Conservation (phyloP, 2,797 vertebrate species). For the Australoheros facetus region DNA sequence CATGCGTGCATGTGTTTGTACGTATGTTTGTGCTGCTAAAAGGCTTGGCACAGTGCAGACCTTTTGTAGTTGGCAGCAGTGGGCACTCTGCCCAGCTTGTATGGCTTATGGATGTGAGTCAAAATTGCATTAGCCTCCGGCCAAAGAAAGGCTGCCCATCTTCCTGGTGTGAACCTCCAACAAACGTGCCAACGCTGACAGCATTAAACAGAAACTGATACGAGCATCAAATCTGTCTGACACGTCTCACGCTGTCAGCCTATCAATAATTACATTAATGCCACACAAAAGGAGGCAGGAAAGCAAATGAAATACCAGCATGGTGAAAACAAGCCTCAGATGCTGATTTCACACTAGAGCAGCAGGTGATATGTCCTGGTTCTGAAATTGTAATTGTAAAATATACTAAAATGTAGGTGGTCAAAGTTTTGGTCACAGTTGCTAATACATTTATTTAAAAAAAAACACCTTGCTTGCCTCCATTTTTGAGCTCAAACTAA, state of each 20-base stretch:
- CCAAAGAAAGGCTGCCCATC: slow-evolving; percentile 53
- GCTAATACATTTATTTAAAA: background rate
- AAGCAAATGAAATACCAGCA: slow-evolving; percentile 46
- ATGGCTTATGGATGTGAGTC: slow-evolving; percentile 62
- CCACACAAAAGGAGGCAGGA: slow-evolving; percentile 33
- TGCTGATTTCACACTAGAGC: slow-evolving; percentile 41
- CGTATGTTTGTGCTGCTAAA: slow-evolving; percentile 53
- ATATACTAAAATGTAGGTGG: slow-evolving; percentile 27
- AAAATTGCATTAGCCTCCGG: slow-evolving; percentile 58
- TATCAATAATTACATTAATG: slow-evolving; percentile 49
- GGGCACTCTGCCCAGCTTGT: slow-evolving; percentile 59
- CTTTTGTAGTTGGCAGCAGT: slow-evolving; percentile 62
- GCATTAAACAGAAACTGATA: slow-evolving; percentile 49
- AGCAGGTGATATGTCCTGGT: slow-evolving; percentile 35
- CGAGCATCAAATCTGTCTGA: slow-evolving; percentile 40
- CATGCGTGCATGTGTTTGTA: slow-evolving; percentile 21
- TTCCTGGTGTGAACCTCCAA: slow-evolving; percentile 59
- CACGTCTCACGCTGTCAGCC: slow-evolving; percentile 53
- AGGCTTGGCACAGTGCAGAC: slow-evolving; percentile 57
- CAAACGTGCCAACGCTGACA: slow-evolving; percentile 44
- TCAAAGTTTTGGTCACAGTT: slow-evolving; percentile 37
- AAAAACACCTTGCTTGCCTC: accelerated
- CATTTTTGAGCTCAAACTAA: slow-evolving; percentile 18
- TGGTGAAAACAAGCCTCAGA: slow-evolving; percentile 23
- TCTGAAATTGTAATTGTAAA: slow-evolving; percentile 45